Evolutionary conservation across 1,140 invertebrate genomes (phyloP).

Genomic region (Sycobia sp.): DNA sequence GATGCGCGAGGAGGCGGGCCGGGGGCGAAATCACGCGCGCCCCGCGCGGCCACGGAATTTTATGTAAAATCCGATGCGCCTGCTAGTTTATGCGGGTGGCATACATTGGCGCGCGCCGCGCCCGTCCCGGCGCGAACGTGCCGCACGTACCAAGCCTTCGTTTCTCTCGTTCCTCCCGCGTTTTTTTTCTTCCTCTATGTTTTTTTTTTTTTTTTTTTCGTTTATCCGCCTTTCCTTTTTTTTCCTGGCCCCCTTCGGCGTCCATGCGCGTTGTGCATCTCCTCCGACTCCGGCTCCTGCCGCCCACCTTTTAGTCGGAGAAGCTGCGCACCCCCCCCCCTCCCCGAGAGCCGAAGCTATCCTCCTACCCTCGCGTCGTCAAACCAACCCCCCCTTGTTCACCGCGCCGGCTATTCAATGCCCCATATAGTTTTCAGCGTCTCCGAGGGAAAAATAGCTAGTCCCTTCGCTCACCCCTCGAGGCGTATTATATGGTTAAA

Average conservation of each 20-base stretch:
- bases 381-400: too few relatives aligned
- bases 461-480: constrained; percentile 23
- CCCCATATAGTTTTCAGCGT: background rate
- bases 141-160: constrained; percentile 56
- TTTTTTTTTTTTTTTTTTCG: constrained; percentile 41
- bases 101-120: constrained; percentile 58
- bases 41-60: constrained; percentile 55
- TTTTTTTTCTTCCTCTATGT: constrained; percentile 46
- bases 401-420: constrained; percentile 23
- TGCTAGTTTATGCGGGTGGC: constrained; percentile 62
- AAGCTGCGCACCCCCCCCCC: background rate
- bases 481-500: constrained; percentile 11
- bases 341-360: background rate
- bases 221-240: too few relatives aligned
- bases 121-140: constrained; percentile 58
- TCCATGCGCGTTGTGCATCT: too few relatives aligned
- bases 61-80: constrained; percentile 62
- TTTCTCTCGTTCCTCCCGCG: constrained; percentile 40
- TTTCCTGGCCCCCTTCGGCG: too few relatives aligned
- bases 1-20: background rate
- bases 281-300: too few relatives aligned
- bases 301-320: constrained; percentile 35
- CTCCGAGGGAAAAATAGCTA: constrained; percentile 9
- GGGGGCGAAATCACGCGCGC: constrained; percentile 52
- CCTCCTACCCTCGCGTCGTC: too few relatives aligned